Conservation (phyloP, 2,113 vertebrate species). For the Micronycteris hirsuta region DNA sequence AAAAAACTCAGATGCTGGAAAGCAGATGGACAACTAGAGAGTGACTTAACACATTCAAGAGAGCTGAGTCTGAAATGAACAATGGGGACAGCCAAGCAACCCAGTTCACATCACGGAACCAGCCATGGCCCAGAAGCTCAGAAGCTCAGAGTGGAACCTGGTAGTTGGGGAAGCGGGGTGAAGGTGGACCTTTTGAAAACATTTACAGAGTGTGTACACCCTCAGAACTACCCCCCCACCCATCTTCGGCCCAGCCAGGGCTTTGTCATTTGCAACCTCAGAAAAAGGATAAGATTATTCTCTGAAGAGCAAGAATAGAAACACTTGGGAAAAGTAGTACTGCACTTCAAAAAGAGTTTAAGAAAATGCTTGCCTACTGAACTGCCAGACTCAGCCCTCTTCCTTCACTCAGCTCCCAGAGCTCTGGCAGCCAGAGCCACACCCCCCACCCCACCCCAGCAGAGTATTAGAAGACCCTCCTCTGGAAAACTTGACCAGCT, state of each 20-base stretch:
- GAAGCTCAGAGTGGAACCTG: background rate
- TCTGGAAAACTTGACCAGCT: background rate
- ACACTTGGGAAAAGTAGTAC: background rate
- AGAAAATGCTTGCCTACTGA: background rate
- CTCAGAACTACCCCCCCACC: background rate
- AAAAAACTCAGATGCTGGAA: background rate
- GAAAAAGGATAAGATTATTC: background rate
- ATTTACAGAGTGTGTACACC: background rate
- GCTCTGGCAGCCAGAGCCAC: background rate
- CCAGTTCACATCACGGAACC: background rate
- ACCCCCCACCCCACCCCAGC: background rate
- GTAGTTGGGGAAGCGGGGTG: background rate
- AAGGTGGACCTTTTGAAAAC: background rate
- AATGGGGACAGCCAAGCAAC: background rate
- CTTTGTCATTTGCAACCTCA: background rate
- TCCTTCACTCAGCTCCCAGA: background rate
- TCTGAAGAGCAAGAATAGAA: background rate
- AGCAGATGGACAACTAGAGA: background rate
- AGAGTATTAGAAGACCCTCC: background rate
- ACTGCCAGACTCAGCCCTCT: background rate
- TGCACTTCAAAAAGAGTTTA: background rate
- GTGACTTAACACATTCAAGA: background rate
- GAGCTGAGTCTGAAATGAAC: background rate
- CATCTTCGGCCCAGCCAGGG: background rate
- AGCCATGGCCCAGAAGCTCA: background rate